Evolutionary conservation across 2,888 invertebrate species (phyloP).

Genomic region (Oeneis ivallda): DNA sequence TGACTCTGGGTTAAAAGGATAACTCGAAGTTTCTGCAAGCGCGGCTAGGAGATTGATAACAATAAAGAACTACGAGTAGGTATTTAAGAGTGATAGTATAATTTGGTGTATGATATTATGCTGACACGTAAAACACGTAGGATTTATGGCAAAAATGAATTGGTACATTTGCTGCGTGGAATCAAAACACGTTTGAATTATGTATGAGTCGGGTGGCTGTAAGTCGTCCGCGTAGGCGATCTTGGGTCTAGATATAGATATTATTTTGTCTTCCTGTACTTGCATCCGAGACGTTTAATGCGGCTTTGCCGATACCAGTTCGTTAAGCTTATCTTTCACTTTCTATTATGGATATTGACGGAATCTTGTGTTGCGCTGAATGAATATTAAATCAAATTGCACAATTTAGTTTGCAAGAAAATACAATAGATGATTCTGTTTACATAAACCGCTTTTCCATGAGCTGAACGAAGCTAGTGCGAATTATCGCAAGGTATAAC

Average conservation of each 20-base stretch:
- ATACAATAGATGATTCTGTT: slow-evolving; percentile 11
- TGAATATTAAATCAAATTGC: slow-evolving; percentile 29
- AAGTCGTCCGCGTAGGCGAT: slow-evolving; percentile 65
- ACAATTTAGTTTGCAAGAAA: slow-evolving; percentile 16
- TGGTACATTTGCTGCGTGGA: slow-evolving; percentile 53
- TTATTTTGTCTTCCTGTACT: slow-evolving; percentile 59
- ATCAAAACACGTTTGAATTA: slow-evolving; percentile 63
- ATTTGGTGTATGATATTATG: slow-evolving; percentile 36
- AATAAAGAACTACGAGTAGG: slow-evolving; percentile 11
- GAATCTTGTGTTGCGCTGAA: slow-evolving; percentile 32
- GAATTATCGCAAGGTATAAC: slow-evolving; percentile 1
- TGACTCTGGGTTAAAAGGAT: no score
- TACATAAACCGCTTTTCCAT: slow-evolving; percentile 9
- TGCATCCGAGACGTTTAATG: slow-evolving; percentile 46
- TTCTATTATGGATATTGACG: slow-evolving; percentile 42
- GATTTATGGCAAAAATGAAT: slow-evolving; percentile 64
- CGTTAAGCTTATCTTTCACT: slow-evolving; percentile 65
- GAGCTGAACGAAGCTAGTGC: neutral
- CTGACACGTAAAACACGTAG: slow-evolving; percentile 50
- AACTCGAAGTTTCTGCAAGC: no score
- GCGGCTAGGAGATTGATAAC: no score
- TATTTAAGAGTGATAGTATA: slow-evolving; percentile 25
- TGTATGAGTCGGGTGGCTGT: slow-evolving; percentile 54
- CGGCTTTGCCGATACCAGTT: slow-evolving; percentile 54
- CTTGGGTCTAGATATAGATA: slow-evolving; percentile 55